Conservation (phyloP, 2,888 invertebrate species). For the Hecatera dysodea region DNA sequence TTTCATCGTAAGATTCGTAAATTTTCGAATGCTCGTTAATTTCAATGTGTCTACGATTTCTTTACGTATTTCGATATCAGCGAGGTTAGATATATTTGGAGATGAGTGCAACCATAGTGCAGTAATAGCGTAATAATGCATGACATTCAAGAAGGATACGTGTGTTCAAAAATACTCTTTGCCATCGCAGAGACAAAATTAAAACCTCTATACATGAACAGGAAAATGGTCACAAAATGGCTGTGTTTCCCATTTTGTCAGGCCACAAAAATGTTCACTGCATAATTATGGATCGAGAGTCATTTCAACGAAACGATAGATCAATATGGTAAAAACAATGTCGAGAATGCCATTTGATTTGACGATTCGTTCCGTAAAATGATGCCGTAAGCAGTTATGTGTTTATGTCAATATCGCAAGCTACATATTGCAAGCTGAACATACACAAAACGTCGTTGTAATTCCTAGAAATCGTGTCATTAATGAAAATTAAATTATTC, state of each 20-base stretch:
- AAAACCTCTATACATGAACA: slow-evolving; percentile 19
- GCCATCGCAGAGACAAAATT: not conserved
- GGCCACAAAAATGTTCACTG: not conserved
- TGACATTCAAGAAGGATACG: slow-evolving; percentile 47
- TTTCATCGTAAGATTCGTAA: slow-evolving; percentile 27
- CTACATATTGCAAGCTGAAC: slow-evolving; percentile 5
- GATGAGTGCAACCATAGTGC: slow-evolving; percentile 33
- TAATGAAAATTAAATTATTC: slow-evolving; percentile 25
- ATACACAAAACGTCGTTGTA: slow-evolving; percentile 7
- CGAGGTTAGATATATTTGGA: slow-evolving; percentile 33
- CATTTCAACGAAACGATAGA: not conserved
- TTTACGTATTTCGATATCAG: slow-evolving; percentile 29
- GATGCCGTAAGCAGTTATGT: slow-evolving; percentile 22
- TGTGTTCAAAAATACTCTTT: slow-evolving; percentile 28
- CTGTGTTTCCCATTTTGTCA: not conserved
- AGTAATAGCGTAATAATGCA: slow-evolving; percentile 23
- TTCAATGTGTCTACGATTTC: slow-evolving; percentile 39
- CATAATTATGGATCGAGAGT: slow-evolving; percentile 8
- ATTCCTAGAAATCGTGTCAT: slow-evolving; percentile 36
- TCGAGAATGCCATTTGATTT: slow-evolving; percentile 23
- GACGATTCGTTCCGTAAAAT: slow-evolving; percentile 23
- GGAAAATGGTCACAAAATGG: not conserved
- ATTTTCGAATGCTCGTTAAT: slow-evolving; percentile 30
- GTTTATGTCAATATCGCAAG: slow-evolving; percentile 10
- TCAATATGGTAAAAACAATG: slow-evolving; percentile 21